Evolutionary conservation across 1,140 invertebrate genomes (phyloP).

Genomic region (Ceratina japonica): DNA sequence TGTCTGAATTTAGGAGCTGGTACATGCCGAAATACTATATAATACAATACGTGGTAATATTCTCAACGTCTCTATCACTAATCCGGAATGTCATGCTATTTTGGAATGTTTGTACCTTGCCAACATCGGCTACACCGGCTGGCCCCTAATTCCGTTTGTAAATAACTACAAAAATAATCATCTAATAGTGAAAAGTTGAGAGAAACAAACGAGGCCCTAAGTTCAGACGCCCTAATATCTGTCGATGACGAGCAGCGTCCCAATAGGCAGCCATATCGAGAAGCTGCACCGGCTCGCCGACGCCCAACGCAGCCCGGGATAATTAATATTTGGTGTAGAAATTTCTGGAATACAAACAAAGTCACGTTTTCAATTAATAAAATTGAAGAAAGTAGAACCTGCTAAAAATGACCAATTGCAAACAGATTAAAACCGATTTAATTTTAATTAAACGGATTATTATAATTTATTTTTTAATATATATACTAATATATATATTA

Average conservation of each 20-base stretch:
- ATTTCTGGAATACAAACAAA: constrained; percentile 79
- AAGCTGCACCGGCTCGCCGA: constrained; percentile 58
- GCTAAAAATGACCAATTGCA: too few species aligned
- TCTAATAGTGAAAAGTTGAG: constrained; percentile 50
- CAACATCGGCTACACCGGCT: constrained; percentile 48
- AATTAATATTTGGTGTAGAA: constrained; percentile 86
- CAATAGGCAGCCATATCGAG: constrained; percentile 68
- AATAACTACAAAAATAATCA: constrained; percentile 67
- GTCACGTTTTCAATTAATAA: not conserved
- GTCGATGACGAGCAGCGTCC: constrained; percentile 58
- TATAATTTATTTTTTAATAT: too few species aligned
- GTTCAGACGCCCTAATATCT: constrained; percentile 63
- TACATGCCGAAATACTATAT: constrained; percentile 5
- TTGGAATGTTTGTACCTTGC: constrained; percentile 66
- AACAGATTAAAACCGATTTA: too few species aligned
- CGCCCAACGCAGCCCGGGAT: constrained; percentile 80
- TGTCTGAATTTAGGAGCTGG: too few species aligned
- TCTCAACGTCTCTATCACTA: constrained; percentile 18
- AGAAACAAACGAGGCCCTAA: constrained; percentile 50
- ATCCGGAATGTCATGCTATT: constrained; percentile 33
- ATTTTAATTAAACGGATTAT: too few species aligned
- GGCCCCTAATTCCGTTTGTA: constrained; percentile 54
- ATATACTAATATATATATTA: too few species aligned
- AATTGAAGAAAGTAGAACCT: too few species aligned
- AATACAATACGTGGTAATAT: constrained; percentile 24